phyloP scores from a whole-genome alignment of 2,888 invertebrate genomes.

The Bruchidius siliquastri region DNA sequence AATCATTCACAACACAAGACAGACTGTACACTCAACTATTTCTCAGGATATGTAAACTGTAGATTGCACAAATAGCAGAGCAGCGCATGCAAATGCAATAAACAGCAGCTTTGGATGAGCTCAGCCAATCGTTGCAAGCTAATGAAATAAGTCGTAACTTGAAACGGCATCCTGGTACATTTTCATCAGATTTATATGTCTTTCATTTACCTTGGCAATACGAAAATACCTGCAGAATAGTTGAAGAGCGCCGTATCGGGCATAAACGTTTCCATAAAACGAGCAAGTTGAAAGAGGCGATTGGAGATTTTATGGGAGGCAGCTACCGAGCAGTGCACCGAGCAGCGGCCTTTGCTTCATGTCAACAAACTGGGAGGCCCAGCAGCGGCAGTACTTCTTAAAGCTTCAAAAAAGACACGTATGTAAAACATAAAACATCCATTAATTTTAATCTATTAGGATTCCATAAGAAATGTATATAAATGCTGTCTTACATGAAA shows the following conservation, averaged over 20 bases:
- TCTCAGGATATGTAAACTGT: neutral
- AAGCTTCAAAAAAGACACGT: too few relatives aligned
- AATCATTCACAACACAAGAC: too few relatives aligned
- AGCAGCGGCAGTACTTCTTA: neutral
- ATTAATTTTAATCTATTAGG: too few relatives aligned
- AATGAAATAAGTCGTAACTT: neutral
- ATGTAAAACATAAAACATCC: too few relatives aligned
- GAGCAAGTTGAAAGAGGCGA: neutral
- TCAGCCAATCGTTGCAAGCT: neutral
- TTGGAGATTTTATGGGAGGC: neutral
- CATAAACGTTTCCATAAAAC: neutral
- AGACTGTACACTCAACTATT: neutral
- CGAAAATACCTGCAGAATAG: neutral
- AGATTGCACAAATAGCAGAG: neutral
- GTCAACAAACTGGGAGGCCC: neutral
- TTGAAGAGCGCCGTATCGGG: neutral
- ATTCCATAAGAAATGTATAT: too few relatives aligned
- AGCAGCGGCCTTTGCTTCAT: neutral
- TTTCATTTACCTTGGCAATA: neutral
- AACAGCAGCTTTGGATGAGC: neutral
- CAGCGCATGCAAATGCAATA: neutral
- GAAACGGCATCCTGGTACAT: neutral
- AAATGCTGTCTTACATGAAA: too few relatives aligned
- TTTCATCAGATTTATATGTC: neutral
- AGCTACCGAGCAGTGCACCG: neutral